These are phyloP conservation scores for Diarsia dahlii DNA, from an alignment of 2,888 invertebrate species.

Conservation along the genomic window DNA sequence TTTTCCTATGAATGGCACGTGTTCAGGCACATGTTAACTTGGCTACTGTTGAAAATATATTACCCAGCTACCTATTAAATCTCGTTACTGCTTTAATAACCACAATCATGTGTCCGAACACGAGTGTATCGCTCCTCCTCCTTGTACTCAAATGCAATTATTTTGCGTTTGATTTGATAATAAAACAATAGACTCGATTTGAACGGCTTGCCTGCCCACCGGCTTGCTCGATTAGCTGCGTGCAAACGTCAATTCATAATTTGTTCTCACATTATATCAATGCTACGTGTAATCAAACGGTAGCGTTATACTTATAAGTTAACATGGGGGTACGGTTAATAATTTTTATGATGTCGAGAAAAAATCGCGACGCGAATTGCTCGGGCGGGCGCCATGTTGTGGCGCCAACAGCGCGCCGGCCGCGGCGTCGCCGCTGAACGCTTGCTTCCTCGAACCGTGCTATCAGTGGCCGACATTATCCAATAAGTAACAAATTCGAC, in stretches of 20 bases:
- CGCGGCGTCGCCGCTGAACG: slow-evolving; percentile 73
- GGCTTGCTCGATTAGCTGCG: slow-evolving; percentile 36
- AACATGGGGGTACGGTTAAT: slow-evolving; percentile 73
- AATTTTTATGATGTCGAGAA: slow-evolving; percentile 78
- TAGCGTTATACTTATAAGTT: slow-evolving; percentile 67
- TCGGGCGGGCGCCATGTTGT: slow-evolving; percentile 81
- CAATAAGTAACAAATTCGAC: slow-evolving; percentile 73
- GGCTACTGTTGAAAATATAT: slow-evolving; percentile 52
- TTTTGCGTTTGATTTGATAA: slow-evolving; percentile 38
- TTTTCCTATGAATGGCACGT: slow-evolving; percentile 52
- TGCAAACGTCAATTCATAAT: slow-evolving; percentile 8
- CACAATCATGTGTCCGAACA: slow-evolving; percentile 48
- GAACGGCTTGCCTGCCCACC: slow-evolving; percentile 32
- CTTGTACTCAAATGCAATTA: slow-evolving; percentile 37
- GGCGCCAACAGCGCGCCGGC: slow-evolving; percentile 82
- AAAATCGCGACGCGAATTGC: slow-evolving; percentile 78
- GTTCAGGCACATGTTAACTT: slow-evolving; percentile 41
- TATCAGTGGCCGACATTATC: slow-evolving; percentile 80
- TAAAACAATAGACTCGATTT: slow-evolving; percentile 47
- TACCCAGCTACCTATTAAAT: slow-evolving; percentile 47
- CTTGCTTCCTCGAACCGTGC: slow-evolving; percentile 86
- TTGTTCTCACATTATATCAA: slow-evolving; percentile 40
- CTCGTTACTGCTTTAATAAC: slow-evolving; percentile 39
- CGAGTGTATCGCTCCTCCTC: slow-evolving; percentile 36
- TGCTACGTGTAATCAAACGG: slow-evolving; percentile 67